A percentile compares a stretch with the other conserved stretches of the same genome.
These are phyloP conservation scores for Micronycteris hirsuta DNA, from an alignment of 2,113 vertebrate genomes.

Conservation along the genomic window DNA sequence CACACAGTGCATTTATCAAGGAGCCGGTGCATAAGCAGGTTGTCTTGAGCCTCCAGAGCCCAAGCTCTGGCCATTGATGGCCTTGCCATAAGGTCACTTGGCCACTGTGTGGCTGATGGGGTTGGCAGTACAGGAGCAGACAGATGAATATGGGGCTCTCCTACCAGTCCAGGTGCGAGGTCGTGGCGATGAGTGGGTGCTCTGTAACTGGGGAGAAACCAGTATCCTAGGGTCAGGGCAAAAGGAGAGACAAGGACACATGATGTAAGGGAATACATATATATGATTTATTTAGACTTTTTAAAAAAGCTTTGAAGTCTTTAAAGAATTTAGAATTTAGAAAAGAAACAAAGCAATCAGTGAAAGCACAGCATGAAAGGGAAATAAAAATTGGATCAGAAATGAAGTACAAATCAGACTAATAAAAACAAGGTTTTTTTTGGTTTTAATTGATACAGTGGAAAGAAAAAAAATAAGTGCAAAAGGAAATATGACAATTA, in stretches of 20 bases:
- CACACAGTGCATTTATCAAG: background rate
- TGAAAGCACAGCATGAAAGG: background rate
- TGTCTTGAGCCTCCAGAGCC: background rate
- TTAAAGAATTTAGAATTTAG: constrained; percentile 39
- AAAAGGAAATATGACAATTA: constrained; percentile 16
- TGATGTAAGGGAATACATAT: background rate
- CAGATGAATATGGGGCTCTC: background rate
- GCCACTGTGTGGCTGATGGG: background rate
- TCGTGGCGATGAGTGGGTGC: background rate
- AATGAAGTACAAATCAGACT: background rate
- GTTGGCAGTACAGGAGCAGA: background rate
- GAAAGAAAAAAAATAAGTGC: constrained; percentile 42
- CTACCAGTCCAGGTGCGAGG: background rate
- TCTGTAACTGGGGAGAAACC: background rate
- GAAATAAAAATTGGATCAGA: constrained; percentile 7
- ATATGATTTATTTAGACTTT: background rate
- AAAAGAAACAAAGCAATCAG: constrained; percentile 6
- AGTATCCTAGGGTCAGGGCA: background rate
- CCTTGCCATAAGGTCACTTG: background rate
- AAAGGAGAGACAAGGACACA: background rate
- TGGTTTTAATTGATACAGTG: constrained; percentile 5
- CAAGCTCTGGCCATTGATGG: background rate
- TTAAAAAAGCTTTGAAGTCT: constrained; percentile 10
- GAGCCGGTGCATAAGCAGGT: background rate
- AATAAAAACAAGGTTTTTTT: background rate